These are phyloP conservation scores for Limnodromus scolopaceus DNA, from an alignment of 2,797 vertebrate genomes.

Conservation along the genomic window DNA sequence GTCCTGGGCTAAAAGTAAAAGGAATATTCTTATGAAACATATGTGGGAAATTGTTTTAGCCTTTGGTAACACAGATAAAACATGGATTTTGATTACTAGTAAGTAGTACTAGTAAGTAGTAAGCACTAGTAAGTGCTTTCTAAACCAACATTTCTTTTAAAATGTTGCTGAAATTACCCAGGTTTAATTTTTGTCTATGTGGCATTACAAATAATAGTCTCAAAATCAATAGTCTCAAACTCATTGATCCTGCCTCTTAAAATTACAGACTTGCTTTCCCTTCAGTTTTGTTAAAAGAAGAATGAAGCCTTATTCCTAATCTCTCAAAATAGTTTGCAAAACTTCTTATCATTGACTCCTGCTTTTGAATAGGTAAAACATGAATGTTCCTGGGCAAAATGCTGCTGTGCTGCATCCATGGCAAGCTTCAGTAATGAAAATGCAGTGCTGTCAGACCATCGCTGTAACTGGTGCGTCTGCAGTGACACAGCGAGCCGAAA, in stretches of 20 bases:
- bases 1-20: slow-evolving; percentile 34
- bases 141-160: background rate
- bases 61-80: slow-evolving; percentile 40
- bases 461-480: background rate
- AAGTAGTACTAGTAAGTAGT: no score
- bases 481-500: background rate
- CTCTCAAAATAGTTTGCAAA: background rate
- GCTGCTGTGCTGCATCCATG: background rate
- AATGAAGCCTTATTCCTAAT: background rate
- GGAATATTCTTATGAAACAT: slow-evolving; percentile 25
- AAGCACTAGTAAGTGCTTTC: background rate
- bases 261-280: background rate
- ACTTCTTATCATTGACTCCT: background rate
- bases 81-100: background rate
- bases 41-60: slow-evolving; percentile 11
- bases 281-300: background rate
- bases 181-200: background rate
- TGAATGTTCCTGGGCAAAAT: background rate
- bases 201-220: background rate
- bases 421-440: background rate
- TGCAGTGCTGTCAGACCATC: background rate
- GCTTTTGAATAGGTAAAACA: background rate
- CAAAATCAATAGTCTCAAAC: background rate
- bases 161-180: background rate
- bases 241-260: background rate